Evolutionary conservation across 2,113 vertebrate genomes (phyloP), one percentile per base, ranked within the genome.

Genomic region (human (Homo sapiens)): DNA sequence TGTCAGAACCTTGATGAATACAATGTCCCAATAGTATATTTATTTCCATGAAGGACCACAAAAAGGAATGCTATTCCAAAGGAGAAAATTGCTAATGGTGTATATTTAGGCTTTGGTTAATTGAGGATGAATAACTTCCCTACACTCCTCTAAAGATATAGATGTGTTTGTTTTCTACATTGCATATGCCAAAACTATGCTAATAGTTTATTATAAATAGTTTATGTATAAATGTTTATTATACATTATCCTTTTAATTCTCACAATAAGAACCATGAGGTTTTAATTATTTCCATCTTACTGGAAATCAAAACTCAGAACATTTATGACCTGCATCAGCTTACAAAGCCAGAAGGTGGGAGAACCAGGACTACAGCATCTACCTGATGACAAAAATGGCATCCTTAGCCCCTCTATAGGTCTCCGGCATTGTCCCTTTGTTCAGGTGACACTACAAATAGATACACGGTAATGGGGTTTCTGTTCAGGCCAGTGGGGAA

Each of bases 221-320:
- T 64, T 30, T 64, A 64, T 32, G 61, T 64, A 32, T 64, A 64
- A 64, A 64, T 27, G 12, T 72, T 35, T 40, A 30, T 83, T 94
- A 48, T 20, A 59, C 2, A 61, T n/a, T 78, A 43, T 16, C 43
- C 59, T 25, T 91, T 80, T 72, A 43, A 80, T 43, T 73, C 55
- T 92, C 43, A 83, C 2, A 72, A 3, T 45, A 22, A 40, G 79
- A 86, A 92, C 40, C 22, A 43, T 70, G 43, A 84, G 1, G 14
- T 66, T 73, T 88, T 84, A 52, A 79, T 70, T 43, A 76, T 94
- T 90, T 96, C 48, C 50, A 2, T 52, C 89, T 66, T 80, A 20
- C 23, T 80, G 16, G 38, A 93, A 90, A 78, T 61, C 11, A 66
- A 90, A 40, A 22, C 6, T 59, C 22, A 50, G n/a, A 72, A 64